These are phyloP conservation scores for Drosophila triauraria DNA, from an alignment of 1,140 invertebrate genomes.

Conservation along the genomic window DNA sequence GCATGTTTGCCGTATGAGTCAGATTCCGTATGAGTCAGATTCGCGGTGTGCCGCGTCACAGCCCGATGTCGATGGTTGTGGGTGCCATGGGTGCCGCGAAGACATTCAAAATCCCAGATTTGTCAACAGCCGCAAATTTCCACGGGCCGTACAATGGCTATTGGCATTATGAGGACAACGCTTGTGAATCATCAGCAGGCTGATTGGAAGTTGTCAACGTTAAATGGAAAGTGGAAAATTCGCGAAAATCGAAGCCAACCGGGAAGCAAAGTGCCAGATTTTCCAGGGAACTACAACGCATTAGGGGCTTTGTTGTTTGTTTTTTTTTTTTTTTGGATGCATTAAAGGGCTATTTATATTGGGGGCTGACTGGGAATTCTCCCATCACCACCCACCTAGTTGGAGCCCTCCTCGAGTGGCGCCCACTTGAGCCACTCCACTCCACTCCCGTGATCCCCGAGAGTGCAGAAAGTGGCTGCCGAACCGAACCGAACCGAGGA, in stretches of 20 bases:
- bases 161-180: constrained; percentile 40
- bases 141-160: constrained; percentile 51
- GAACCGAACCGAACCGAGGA: background rate
- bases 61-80: constrained; percentile 43
- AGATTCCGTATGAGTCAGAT: constrained; percentile 42
- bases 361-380: constrained; percentile 30
- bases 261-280: constrained; percentile 23
- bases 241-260: constrained; percentile 10
- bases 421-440: constrained; percentile 60
- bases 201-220: constrained; percentile 70
- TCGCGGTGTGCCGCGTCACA: constrained; percentile 37
- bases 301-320: constrained; percentile 43
- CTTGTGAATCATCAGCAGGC: constrained; percentile 64
- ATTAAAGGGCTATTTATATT: constrained; percentile 65
- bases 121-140: constrained; percentile 46
- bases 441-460: background rate
- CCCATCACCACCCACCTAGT: constrained; percentile 58
- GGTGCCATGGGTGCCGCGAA: constrained; percentile 22
- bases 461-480: constrained; percentile 60
- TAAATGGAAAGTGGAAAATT: constrained; percentile 15
- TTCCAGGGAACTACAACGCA: constrained; percentile 45
- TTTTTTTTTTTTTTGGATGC: constrained; percentile 43
- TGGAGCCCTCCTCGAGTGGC: constrained; percentile 31
- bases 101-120: constrained; percentile 51
- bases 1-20: constrained; percentile 44